phyloP scores from a whole-genome alignment of 2,888 invertebrate genomes.

The Clostera curtula region DNA sequence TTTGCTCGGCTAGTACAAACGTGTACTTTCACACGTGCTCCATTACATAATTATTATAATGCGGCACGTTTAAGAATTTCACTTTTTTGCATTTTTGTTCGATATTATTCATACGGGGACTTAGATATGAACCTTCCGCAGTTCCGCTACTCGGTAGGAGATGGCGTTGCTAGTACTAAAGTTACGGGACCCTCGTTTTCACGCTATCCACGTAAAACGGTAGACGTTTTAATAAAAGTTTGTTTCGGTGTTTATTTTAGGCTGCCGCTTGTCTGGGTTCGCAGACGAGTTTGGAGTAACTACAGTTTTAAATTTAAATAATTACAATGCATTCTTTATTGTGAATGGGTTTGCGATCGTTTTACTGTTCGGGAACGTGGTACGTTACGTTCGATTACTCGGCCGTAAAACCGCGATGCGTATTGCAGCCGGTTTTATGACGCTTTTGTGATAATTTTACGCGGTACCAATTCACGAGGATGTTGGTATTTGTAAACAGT shows the following conservation, averaged over 20 bases:
- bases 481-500: conserved; percentile 1
- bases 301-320: conserved; percentile 44
- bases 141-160: conserved; percentile 56
- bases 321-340: conserved; percentile 31
- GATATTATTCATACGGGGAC: conserved; percentile 12
- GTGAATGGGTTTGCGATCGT: conserved; percentile 20
- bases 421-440: conserved; percentile 11
- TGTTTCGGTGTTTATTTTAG: conserved; percentile 53
- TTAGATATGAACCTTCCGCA: conserved; percentile 31
- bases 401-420: conserved; percentile 20
- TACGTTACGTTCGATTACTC: conserved; percentile 21
- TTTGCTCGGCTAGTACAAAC: conserved; percentile 42
- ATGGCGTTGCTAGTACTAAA: conserved; percentile 41
- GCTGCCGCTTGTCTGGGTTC: conserved; percentile 33
- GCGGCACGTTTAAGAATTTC: conserved; percentile 18
- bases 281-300: conserved; percentile 22
- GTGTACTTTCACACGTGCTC: conserved; percentile 31
- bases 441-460: conserved; percentile 2
- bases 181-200: conserved; percentile 22
- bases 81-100: conserved; percentile 15
- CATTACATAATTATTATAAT: conserved; percentile 27
- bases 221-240: conserved; percentile 53
- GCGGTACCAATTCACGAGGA: conserved; percentile 1
- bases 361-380: conserved; percentile 21
- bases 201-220: conserved; percentile 38